Evolutionary conservation across 2,797 vertebrate species (phyloP).

Genomic region (Malurus leucopterus): DNA sequence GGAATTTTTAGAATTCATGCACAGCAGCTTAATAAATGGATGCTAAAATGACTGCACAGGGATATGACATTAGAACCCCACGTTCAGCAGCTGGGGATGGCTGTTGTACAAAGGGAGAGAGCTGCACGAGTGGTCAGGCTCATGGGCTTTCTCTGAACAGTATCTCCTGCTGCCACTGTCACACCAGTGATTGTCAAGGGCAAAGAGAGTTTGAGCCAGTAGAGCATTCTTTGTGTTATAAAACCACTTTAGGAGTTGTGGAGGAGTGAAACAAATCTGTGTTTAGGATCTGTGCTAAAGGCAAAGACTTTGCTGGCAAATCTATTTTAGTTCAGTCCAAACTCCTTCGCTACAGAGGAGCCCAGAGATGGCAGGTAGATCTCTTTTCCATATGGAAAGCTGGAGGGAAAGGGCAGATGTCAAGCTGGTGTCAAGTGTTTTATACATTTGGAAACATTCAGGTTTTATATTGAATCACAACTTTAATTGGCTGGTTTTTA

Average conservation of each 20-base stretch:
- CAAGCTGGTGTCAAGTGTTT: conserved; percentile 39
- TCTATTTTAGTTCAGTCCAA: background rate
- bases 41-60: background rate
- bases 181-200: background rate
- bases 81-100: background rate
- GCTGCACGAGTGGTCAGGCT: background rate
- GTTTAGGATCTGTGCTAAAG: background rate
- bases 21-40: background rate
- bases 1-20: background rate
- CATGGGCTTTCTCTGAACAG: background rate
- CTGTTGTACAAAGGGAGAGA: background rate
- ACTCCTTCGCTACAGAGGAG: background rate
- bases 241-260: background rate
- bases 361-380: background rate
- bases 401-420: conserved; percentile 40
- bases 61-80: background rate
- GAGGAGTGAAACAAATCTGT: background rate
- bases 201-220: background rate
- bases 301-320: background rate
- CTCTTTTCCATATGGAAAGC: conserved; percentile 29
- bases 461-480: conserved; percentile 12
- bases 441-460: conserved; percentile 35
- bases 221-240: background rate
- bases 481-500: conserved; percentile 41
- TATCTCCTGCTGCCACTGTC: background rate